Conservation (phyloP, 2,888 invertebrate species). For the Mythimna albipuncta region DNA sequence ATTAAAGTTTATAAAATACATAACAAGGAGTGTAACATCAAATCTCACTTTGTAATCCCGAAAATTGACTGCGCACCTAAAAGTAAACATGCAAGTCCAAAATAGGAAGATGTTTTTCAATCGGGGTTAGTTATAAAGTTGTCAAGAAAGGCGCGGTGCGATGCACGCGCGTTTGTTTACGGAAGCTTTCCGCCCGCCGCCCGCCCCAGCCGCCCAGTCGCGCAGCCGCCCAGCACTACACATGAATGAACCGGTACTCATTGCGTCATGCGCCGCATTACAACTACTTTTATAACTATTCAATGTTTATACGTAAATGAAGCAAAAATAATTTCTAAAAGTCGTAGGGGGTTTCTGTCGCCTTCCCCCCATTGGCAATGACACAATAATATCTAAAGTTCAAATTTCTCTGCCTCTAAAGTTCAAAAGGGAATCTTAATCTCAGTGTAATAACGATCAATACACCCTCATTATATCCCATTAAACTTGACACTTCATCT, state of each 20-base stretch:
- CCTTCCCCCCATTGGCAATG: no score
- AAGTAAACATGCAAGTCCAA: neutral
- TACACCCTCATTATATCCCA: constrained; percentile 10
- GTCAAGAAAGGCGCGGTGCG: constrained; percentile 21
- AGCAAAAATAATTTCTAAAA: no score
- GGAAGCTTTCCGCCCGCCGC: constrained; percentile 55
- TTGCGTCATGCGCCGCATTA: constrained; percentile 61
- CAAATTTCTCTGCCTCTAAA: neutral
- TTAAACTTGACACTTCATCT: constrained; percentile 25
- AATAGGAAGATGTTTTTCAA: constrained; percentile 38
- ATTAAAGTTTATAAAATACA: neutral
- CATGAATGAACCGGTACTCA: constrained; percentile 72
- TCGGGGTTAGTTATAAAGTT: constrained; percentile 39
- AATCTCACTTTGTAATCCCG: neutral
- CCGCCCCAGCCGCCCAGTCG: constrained; percentile 63
- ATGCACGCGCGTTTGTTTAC: constrained; percentile 66
- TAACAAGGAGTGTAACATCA: neutral
- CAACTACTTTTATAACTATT: constrained; percentile 38
- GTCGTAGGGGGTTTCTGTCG: no score
- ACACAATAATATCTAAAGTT: neutral
- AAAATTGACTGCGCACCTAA: neutral
- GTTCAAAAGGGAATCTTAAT: constrained; percentile 4
- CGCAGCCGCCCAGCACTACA: constrained; percentile 55
- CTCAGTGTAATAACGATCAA: constrained; percentile 10
- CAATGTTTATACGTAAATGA: no score